Evolutionary conservation across 64 coral and sea anemone genomes (phyloP), one percentile per base, ranked within the genome.

Genomic region (Montipora sp.): DNA sequence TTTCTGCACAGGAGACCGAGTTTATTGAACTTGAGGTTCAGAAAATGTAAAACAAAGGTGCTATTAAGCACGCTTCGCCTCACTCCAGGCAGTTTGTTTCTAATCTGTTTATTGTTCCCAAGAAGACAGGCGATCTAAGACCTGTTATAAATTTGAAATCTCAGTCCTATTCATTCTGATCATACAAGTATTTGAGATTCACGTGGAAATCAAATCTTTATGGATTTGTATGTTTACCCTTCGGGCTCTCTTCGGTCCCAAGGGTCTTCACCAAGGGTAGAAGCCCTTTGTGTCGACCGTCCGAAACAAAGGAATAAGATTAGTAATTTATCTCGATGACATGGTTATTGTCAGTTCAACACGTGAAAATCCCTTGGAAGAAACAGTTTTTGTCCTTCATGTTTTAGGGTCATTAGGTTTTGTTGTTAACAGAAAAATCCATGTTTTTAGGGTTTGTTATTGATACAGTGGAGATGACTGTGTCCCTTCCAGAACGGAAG

Each of bases 111-210:
- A 24, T 74, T 74, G 24, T 74, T 74, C 71, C 22, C 2, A 74
- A 74, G 71, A 74, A 22, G 71, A 74, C 22, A 22, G 71, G 71
- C 22, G 22, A 27, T 87, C 73, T 73, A 87, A 57, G 53, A 57
- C 53, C 53, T 57, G 53, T 57, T 3, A 11, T 57, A 8, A 57
- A 57, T 57, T 57, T 57, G 53, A 57, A 57, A 11, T 11, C 53
- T 57, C 53, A 0, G 11, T 49, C 68, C 84, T 22, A 87, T 71
- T 19, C 67, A 73, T 67, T 4, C 19, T 22, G 44, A 87, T 53
- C 60, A 63, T 11, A 63, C 60, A 59, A 84, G 8, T 16, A n/a
- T 58, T 84, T 84, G 68, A 84, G 81, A 66, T 53, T 81, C 47
- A 46, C 16, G 59, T 81, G 48, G 79, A 55, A 81, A 55, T 81